Evolutionary conservation across 1,140 invertebrate species (phyloP).

Genomic region (Pristionchus pacificus): DNA sequence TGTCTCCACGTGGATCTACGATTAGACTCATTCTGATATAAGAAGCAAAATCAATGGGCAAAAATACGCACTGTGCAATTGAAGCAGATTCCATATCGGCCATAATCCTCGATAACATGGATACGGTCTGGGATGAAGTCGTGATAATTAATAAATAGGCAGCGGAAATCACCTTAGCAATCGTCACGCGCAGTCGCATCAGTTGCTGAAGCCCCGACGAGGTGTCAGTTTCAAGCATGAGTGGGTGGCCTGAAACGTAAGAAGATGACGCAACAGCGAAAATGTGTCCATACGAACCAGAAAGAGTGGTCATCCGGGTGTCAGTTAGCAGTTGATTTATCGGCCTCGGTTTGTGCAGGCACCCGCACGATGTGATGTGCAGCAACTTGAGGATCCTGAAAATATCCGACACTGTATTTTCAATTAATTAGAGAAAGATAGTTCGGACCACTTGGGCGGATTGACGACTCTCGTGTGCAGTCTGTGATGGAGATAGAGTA

Average conservation of each 20-base stretch:
- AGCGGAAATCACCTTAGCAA: neutral
- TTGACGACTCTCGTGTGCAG: conserved; percentile 15
- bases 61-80: no score
- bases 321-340: neutral
- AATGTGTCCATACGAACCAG: no score
- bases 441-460: conserved; percentile 22
- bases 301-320: neutral
- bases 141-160: no score
- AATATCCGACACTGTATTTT: no score
- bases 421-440: no score
- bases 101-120: no score
- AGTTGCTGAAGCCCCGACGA: neutral
- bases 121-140: no score
- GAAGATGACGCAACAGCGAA: neutral
- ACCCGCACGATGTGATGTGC: neutral
- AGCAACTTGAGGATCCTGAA: neutral
- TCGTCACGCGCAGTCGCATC: neutral
- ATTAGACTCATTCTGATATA: no score
- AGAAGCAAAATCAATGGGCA: no score
- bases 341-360: neutral
- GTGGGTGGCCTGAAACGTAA: neutral
- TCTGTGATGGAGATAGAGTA: conserved; percentile 16
- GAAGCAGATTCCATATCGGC: no score
- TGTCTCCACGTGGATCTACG: no score
- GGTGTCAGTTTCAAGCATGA: neutral